Evolutionary conservation across 2,113 vertebrate species (phyloP), one percentile per base, ranked within the genome.

Genomic region (Cnemophilus loriae): DNA sequence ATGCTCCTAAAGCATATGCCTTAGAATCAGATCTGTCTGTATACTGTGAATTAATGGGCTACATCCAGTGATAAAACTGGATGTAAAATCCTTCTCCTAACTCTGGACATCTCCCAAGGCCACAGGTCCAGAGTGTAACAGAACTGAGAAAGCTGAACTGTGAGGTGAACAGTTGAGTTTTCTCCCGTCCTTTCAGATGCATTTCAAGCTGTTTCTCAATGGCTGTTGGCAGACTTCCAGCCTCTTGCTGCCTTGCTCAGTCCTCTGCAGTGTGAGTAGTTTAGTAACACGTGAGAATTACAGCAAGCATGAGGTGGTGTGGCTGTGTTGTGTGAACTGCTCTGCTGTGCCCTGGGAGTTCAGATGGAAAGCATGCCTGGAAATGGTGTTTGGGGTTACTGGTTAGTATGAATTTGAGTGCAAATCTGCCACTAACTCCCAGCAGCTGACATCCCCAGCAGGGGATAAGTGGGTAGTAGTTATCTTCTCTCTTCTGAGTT

Each of bases 161-260:
- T 44, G 42, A 84, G 57, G 21, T 93, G 42, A 57, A 18, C 39
- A 55, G 42, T 20, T 61, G 75, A 68, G 33, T 30, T 69, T 41
- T 32, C 35, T 5, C 13, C n/a, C 37, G 23, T 90, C 93, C 83
- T 86, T 84, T 63, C 50, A 22, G 91, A 86, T 89, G 68, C 60
- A 22, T 95, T 87, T 95, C 68, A 89, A n/a, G 89, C 86, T 95
- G 93, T 96, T 95, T 93, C 86, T 96, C 89, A 93, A 49, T 91
- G 93, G 80, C 80, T 95, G 7, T 87, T 97, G 94, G 93, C 93
- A 95, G 95, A 16, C 64, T 92, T 95, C 95, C 94, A 95, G 84
- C 9, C 74, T 74, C 75, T 77, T 56, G 20, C 88, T 93, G 83
- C 80, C 91, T 95, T 74, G 22, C 89, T 90, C 70, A 86, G 70